These are phyloP conservation scores for Hydrotaea cyrtoneurina DNA, from an alignment of 2,888 invertebrate species.

Conservation along the genomic window DNA sequence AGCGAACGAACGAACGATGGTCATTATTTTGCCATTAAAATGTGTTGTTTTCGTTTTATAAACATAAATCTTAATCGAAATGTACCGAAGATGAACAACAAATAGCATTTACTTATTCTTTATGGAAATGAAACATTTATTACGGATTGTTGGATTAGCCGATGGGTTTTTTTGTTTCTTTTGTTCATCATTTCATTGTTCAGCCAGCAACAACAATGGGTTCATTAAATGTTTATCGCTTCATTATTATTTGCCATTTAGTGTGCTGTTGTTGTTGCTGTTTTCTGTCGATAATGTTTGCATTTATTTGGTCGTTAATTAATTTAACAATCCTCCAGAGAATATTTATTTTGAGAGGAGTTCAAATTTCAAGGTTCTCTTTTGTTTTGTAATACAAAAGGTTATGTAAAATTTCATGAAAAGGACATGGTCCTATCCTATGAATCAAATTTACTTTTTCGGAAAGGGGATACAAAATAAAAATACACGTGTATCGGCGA, in stretches of 20 bases:
- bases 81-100: background rate
- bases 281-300: background rate
- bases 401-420: too few relatives aligned
- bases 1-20: background rate
- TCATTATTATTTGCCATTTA: background rate
- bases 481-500: too few relatives aligned
- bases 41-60: background rate
- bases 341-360: background rate
- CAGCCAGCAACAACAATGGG: background rate
- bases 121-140: background rate
- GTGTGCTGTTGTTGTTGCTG: too few relatives aligned
- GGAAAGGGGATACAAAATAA: too few relatives aligned
- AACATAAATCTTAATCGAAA: conserved; percentile 15
- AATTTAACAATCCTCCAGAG: background rate
- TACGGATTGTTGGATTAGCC: background rate
- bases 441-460: too few relatives aligned
- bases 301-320: conserved; percentile 7
- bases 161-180: too few relatives aligned
- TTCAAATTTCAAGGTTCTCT: background rate
- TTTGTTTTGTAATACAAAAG: too few relatives aligned
- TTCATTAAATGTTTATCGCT: background rate
- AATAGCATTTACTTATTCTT: background rate
- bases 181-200: background rate
- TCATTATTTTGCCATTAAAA: conserved; percentile 3
- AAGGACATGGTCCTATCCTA: too few relatives aligned